Percentiles rank a stretch among this genome's conserved stretches.
These are phyloP conservation scores for Ciconia boyciana DNA, from an alignment of 2,113 vertebrate genomes.

Conservation along the genomic window DNA sequence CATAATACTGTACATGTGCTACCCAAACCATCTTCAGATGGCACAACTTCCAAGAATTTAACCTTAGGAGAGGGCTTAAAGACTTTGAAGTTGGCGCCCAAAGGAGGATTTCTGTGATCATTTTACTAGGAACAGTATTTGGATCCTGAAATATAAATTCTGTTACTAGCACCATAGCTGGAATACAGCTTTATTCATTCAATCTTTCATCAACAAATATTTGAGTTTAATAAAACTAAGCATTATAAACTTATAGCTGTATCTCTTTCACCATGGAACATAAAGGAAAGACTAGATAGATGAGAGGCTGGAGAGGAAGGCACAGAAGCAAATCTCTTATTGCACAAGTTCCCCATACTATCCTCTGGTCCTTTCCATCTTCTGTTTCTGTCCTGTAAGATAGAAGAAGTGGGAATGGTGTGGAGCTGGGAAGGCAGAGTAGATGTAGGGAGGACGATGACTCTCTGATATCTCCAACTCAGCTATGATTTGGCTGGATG, in stretches of 20 bases:
- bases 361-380: not conserved
- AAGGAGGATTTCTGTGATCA: not conserved
- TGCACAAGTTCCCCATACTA: accelerated
- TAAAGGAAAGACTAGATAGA: not conserved
- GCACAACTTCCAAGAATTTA: not conserved
- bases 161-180: not conserved
- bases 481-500: not conserved
- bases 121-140: not conserved
- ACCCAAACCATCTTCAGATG: not conserved
- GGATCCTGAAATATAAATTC: not conserved
- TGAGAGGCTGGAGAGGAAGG: not conserved
- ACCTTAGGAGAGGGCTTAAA: not conserved
- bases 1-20: accelerated
- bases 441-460: not conserved
- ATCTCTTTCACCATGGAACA: not conserved
- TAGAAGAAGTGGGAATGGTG: not conserved
- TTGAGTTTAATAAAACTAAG: not conserved
- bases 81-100: not conserved
- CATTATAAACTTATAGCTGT: not conserved
- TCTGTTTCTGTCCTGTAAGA: not conserved
- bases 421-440: not conserved
- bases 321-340: not conserved
- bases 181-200: not conserved
- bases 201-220: not conserved
- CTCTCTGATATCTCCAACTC: not conserved